These are phyloP conservation scores for Atta cephalotes DNA, from an alignment of 1,140 invertebrate species.

Conservation along the genomic window DNA sequence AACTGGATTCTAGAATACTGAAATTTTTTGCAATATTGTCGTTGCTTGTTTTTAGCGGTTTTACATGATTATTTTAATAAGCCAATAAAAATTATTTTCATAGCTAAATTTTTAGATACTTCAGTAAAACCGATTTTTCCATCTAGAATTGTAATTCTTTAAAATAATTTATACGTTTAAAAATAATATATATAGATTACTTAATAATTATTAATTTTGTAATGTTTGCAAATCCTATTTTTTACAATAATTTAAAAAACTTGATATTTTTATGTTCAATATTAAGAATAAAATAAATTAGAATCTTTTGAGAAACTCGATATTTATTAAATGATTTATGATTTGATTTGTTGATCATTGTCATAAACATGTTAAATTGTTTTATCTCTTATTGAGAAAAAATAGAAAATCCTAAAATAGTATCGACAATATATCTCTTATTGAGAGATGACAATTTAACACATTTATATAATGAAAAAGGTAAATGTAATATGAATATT, in stretches of 20 bases:
- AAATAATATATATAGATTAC: neutral
- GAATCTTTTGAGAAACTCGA: neutral
- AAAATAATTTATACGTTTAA: neutral
- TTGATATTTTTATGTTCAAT: neutral
- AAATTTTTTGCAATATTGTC: too few relatives aligned
- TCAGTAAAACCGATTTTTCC: too few relatives aligned
- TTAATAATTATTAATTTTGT: neutral
- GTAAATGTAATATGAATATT: constrained; percentile 1
- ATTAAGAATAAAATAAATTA: neutral
- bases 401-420: too few relatives aligned
- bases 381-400: constrained; percentile 2
- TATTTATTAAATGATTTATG: constrained; percentile 35
- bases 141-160: neutral
- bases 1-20: too few relatives aligned
- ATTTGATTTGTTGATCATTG: neutral
- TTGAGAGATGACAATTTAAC: constrained; percentile 38
- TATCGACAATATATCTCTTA: neutral
- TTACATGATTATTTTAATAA: too few relatives aligned
- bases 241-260: neutral
- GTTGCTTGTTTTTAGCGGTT: too few relatives aligned
- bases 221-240: neutral
- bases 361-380: constrained; percentile 29
- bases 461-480: neutral
- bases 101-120: too few relatives aligned
- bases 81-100: too few relatives aligned